Conservation (phyloP, 2,888 invertebrate species). For the Teleogryllus oceanicus region DNA sequence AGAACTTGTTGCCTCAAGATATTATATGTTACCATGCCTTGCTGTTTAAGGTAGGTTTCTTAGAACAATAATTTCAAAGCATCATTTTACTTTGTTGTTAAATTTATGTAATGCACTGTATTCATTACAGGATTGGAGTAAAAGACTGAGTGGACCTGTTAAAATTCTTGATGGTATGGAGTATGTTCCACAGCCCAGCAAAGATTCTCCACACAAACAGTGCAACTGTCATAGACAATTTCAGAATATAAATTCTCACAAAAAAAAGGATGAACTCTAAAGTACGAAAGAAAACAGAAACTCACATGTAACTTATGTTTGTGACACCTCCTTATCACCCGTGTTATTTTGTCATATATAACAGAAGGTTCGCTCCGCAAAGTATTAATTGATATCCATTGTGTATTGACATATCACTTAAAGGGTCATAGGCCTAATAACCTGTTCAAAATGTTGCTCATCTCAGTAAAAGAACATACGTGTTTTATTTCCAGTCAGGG, state of each 20-base stretch:
- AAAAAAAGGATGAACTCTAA: constrained; percentile 18
- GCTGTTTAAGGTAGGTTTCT: constrained; percentile 57
- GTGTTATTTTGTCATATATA: too few species aligned
- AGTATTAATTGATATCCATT: too few species aligned
- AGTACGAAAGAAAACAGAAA: neutral
- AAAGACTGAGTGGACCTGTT: constrained; percentile 57
- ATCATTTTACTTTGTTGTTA: constrained; percentile 18
- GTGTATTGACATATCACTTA: too few species aligned
- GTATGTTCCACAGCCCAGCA: constrained; percentile 52
- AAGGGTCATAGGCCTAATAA: too few species aligned
- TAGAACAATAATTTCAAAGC: neutral
- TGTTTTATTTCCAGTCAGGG: too few species aligned
- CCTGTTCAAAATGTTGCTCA: too few species aligned
- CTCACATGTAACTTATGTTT: too few species aligned
- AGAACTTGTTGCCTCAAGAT: constrained; percentile 76
- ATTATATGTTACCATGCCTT: constrained; percentile 84
- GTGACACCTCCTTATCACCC: too few species aligned
- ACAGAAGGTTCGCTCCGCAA: too few species aligned
- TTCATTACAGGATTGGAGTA: constrained; percentile 67
- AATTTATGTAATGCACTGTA: constrained; percentile 26
- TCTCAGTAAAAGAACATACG: too few species aligned
- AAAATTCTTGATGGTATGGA: constrained; percentile 62
- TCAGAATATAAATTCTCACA: neutral
- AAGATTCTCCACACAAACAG: constrained; percentile 19
- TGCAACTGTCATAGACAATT: constrained; percentile 30